phyloP scores from a whole-genome alignment of 2,113 vertebrate species.

The Gyps fulvus region DNA sequence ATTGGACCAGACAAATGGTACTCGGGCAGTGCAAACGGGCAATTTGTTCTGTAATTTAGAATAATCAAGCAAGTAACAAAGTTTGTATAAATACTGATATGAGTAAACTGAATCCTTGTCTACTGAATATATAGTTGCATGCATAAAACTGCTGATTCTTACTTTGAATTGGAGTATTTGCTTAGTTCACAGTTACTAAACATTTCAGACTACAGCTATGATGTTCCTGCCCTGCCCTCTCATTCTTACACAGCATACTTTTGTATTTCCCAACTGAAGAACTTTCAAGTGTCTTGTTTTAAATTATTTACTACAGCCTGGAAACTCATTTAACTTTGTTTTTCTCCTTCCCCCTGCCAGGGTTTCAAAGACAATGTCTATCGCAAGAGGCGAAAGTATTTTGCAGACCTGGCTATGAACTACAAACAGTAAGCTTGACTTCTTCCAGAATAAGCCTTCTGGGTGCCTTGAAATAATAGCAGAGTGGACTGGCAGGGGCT shows the following conservation, averaged over 20 bases:
- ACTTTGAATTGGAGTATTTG: not conserved
- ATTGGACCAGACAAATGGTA: not conserved
- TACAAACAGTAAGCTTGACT: constrained; percentile 87
- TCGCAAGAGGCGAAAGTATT: constrained; percentile 93
- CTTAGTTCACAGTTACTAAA: not conserved
- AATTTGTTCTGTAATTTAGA: not conserved
- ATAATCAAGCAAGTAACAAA: not conserved
- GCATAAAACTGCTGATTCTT: not conserved
- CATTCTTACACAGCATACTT: not conserved
- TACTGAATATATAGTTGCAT: not conserved
- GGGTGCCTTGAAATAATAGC: not conserved
- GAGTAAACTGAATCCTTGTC: not conserved
- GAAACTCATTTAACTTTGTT: not conserved
- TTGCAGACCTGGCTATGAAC: constrained; percentile 93
- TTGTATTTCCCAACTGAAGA: not conserved
- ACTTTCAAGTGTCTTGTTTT: not conserved
- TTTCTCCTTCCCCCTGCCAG: constrained; percentile 59
- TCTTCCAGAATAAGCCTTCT: not conserved
- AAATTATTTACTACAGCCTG: not conserved
- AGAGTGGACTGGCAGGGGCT: not conserved
- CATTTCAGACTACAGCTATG: not conserved
- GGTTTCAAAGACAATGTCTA: constrained; percentile 99
- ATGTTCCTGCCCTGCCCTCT: not conserved
- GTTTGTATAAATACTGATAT: not conserved
- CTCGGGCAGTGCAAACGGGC: not conserved